phyloP scores from a whole-genome alignment of 2,797 vertebrate species.

The Brachyalestes nurse region DNA sequence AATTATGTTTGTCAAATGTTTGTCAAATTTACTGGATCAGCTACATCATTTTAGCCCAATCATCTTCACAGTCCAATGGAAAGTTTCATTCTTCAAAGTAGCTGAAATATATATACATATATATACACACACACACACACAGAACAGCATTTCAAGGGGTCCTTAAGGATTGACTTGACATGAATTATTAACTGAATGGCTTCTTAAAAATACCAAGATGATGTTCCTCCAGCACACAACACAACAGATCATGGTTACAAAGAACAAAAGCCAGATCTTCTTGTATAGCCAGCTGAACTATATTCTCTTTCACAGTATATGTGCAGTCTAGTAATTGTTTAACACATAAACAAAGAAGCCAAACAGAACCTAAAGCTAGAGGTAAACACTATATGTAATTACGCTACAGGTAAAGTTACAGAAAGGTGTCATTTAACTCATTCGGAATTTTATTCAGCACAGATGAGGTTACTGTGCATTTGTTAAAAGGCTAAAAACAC shows the following conservation, averaged over 20 bases:
- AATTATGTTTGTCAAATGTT: too few species aligned
- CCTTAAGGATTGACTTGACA: constrained; percentile 70
- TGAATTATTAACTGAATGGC: constrained; percentile 71
- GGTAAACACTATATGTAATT: neutral
- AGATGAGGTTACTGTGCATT: neutral
- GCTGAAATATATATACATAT: neutral
- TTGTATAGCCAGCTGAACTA: neutral
- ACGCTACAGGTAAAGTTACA: neutral
- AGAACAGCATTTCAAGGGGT: constrained; percentile 76
- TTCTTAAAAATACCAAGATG: constrained; percentile 62
- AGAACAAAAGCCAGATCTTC: constrained; percentile 47
- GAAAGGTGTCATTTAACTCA: neutral
- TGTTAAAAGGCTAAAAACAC: neutral
- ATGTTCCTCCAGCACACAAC: constrained; percentile 48
- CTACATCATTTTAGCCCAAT: neutral
- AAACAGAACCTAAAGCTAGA: neutral
- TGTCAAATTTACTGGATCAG: neutral
- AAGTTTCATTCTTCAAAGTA: constrained; percentile 2
- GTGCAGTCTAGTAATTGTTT: neutral
- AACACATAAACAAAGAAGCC: neutral
- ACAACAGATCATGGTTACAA: constrained; percentile 59
- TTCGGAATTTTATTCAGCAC: neutral
- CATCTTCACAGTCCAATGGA: neutral
- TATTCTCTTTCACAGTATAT: neutral
- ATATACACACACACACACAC: neutral